A percentile compares a stretch with the other conserved stretches of the same genome.
phyloP scores from a whole-genome alignment of 2,113 vertebrate species.

The Antigone vipio region DNA sequence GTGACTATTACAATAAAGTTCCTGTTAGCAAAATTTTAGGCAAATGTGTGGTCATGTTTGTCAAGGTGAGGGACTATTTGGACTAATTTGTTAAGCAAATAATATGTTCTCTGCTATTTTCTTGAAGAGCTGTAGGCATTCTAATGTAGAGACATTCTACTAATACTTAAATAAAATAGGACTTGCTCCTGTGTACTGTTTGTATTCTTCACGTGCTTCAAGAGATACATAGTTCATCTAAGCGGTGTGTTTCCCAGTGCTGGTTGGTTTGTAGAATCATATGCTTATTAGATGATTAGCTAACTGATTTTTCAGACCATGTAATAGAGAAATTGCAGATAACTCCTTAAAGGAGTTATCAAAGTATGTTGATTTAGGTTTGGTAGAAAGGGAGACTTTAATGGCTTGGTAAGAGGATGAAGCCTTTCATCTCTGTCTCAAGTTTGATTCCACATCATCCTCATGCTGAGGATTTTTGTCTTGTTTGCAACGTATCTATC shows the following conservation, averaged over 20 bases:
- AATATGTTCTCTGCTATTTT: background rate
- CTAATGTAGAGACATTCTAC: background rate
- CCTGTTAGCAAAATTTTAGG: slow-evolving; percentile 97
- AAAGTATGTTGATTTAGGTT: background rate
- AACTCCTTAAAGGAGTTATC: background rate
- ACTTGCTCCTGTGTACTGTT: background rate
- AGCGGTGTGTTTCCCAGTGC: background rate
- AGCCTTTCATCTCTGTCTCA: background rate
- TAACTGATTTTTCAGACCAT: background rate
- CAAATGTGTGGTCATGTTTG: slow-evolving; percentile 99
- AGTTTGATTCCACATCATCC: background rate
- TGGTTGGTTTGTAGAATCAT: background rate
- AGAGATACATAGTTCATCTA: background rate
- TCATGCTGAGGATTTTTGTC: background rate
- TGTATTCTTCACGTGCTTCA: background rate
- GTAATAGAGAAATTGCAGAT: background rate
- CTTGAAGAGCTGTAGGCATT: background rate
- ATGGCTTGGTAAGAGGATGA: background rate
- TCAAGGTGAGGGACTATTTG: slow-evolving; percentile 84
- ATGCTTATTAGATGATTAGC: background rate
- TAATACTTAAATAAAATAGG: background rate
- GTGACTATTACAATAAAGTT: slow-evolving; percentile 99
- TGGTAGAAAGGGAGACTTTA: background rate
- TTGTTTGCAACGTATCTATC: background rate
- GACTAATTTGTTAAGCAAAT: background rate